phyloP scores from a whole-genome alignment of 1,140 invertebrate species.

The Teleogryllus occipitalis region DNA sequence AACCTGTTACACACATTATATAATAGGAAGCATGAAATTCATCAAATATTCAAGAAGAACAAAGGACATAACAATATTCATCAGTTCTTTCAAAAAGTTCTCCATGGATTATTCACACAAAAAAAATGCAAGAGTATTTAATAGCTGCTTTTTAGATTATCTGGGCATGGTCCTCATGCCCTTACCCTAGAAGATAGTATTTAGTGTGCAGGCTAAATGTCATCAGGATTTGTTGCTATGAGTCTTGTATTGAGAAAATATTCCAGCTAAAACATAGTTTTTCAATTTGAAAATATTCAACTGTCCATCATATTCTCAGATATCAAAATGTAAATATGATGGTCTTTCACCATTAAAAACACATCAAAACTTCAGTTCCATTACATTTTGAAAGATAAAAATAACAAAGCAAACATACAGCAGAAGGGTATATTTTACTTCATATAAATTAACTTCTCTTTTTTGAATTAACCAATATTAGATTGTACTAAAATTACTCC shows the following conservation, averaged over 20 bases:
- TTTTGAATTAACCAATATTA: too few species aligned
- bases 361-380: too few species aligned
- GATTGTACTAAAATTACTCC: too few species aligned
- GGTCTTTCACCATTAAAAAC: neutral
- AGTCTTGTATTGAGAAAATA: too few species aligned
- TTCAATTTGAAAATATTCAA: neutral
- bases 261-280: too few species aligned
- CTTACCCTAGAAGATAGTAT: neutral
- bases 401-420: too few species aligned
- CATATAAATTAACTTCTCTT: too few species aligned
- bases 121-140: neutral
- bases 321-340: neutral
- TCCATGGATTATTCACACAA: neutral
- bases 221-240: too few species aligned
- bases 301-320: neutral
- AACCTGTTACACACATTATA: constrained; percentile 41
- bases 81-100: neutral
- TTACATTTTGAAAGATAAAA: too few species aligned
- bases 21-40: neutral
- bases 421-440: too few species aligned
- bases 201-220: too few species aligned
- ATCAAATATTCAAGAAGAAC: neutral
- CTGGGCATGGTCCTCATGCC: neutral
- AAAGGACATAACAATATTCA: neutral
- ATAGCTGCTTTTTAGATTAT: neutral